A percentile compares a stretch with the other conserved stretches of the same genome.
These are phyloP conservation scores for Hydrocynus forskahlii DNA, from an alignment of 2,797 vertebrate genomes.

Conservation along the genomic window DNA sequence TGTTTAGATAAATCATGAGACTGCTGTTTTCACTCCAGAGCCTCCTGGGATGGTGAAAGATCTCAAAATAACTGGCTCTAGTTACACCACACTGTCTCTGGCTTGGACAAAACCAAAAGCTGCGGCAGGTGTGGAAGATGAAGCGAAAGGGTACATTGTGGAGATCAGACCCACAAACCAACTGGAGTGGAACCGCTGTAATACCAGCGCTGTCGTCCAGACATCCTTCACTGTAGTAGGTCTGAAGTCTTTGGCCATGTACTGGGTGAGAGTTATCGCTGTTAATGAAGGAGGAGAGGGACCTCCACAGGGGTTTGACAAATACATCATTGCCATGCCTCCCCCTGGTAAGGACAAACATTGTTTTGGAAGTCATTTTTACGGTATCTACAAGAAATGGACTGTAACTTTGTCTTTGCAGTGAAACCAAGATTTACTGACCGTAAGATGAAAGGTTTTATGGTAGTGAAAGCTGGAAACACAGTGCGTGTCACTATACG, in stretches of 20 bases:
- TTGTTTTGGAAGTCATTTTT: not conserved
- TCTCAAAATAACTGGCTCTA: conserved; percentile 82
- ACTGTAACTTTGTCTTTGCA: conserved; percentile 58
- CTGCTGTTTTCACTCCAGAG: conserved; percentile 72
- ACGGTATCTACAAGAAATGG: not conserved
- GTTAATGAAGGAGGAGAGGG: conserved; percentile 82
- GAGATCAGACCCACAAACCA: conserved; percentile 79
- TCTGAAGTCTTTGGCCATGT: conserved; percentile 77
- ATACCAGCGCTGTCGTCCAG: conserved; percentile 66
- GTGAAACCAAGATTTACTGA: conserved; percentile 83
- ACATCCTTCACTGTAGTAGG: conserved; percentile 82
- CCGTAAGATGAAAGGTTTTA: conserved; percentile 74
- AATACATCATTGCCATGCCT: conserved; percentile 73
- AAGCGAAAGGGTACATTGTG: conserved; percentile 85
- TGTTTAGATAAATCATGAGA: not conserved
- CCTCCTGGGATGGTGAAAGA: conserved; percentile 82
- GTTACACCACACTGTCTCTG: conserved; percentile 80
- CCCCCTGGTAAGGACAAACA: conserved; percentile 73
- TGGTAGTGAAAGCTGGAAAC: conserved; percentile 82
- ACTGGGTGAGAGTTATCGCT: conserved; percentile 86
- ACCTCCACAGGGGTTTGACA: conserved; percentile 77
- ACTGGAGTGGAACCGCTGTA: conserved; percentile 84
- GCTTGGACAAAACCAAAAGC: conserved; percentile 83
- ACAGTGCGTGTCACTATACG: conserved; percentile 78
- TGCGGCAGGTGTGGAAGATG: conserved; percentile 71